Evolutionary conservation across 1,140 invertebrate genomes (phyloP).

Genomic region (Diorhabda carinulata): DNA sequence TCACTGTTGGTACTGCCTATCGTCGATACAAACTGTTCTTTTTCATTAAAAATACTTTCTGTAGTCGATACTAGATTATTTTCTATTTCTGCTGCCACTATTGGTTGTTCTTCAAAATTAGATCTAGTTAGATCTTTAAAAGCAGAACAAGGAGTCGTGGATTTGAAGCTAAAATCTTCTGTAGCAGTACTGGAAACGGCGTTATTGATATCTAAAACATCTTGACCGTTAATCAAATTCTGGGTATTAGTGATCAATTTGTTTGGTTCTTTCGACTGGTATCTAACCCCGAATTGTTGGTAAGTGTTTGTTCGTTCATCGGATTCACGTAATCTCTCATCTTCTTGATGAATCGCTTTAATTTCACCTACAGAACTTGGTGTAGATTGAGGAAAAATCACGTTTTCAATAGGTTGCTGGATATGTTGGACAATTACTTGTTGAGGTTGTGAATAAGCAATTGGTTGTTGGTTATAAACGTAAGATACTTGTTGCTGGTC

Average conservation of each 20-base stretch:
- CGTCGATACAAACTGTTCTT: conserved; percentile 7
- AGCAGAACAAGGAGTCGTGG: not conserved
- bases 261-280: conserved; percentile 6
- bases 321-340: not conserved
- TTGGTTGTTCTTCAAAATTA: conserved; percentile 36
- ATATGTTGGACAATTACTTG: not conserved
- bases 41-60: conserved; percentile 24
- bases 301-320: not conserved
- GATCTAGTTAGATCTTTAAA: not conserved
- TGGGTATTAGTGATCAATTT: conserved; percentile 53
- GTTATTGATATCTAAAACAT: conserved; percentile 55
- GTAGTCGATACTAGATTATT: conserved; percentile 6
- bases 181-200: conserved; percentile 38
- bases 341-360: too few species aligned
- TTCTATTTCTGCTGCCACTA: conserved; percentile 45
- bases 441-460: not conserved
- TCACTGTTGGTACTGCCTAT: conserved; percentile 11
- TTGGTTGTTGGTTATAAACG: not conserved
- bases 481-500: not conserved
- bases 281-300: conserved; percentile 7
- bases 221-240: conserved; percentile 54
- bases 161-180: not conserved
- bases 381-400: conserved; percentile 3
- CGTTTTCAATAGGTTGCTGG: conserved; percentile 1
- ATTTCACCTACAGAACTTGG: too few species aligned